Base-by-base conservation (phyloP, 2,888 invertebrate species). In the Gonocerus acuteangulatus region DNA sequence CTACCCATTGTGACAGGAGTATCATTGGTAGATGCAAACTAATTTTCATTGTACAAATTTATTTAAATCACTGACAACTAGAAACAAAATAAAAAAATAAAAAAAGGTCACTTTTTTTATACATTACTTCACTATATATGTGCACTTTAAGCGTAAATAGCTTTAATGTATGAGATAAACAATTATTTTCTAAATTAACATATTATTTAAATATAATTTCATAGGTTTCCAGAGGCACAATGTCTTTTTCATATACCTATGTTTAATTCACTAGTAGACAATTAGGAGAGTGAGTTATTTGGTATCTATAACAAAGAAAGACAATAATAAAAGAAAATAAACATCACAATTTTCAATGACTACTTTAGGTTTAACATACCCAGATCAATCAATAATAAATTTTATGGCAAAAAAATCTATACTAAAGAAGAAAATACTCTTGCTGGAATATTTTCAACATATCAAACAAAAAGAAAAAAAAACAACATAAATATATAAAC, bases 11-110 rank as follows among this genome's bases (percentile, higher is more conserved):
- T 52, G 15, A 36, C 21, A 39, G 52, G 42, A 52, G 23, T 36
- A 39, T 21, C 36, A 39, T 42, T 52, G 52, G 42, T 36, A 21
- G 16, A 52, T 42, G 52, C 22, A 36, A 52, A 36, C 36, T 52
- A 52, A 19, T 42, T 52, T 42, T 7, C 22, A 36, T 52, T 22
- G 22, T 52, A 52, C 19, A 52, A 52, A 52, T 52, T 52, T 52
- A 52, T 52, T 52, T 32, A 51, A 52, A 52, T 52, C 21, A 39
- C 21, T 16, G 52, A 52, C 52, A 52, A 36, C 52, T 52, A 52
- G 52, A 52, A 52, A 52, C 52, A 52, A 52, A 52, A 52, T 52
- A 52, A 52, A 52, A 52, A 52, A 52, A 52, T 52, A 52, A 52
- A 51, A 27, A 52, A 52, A 52, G 52, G 42, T 52, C 52, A 52